A percentile compares a stretch with the other conserved stretches of the same genome.
Evolutionary conservation across 2,888 invertebrate species (phyloP).

Genomic region (Horisme vitalbata): DNA sequence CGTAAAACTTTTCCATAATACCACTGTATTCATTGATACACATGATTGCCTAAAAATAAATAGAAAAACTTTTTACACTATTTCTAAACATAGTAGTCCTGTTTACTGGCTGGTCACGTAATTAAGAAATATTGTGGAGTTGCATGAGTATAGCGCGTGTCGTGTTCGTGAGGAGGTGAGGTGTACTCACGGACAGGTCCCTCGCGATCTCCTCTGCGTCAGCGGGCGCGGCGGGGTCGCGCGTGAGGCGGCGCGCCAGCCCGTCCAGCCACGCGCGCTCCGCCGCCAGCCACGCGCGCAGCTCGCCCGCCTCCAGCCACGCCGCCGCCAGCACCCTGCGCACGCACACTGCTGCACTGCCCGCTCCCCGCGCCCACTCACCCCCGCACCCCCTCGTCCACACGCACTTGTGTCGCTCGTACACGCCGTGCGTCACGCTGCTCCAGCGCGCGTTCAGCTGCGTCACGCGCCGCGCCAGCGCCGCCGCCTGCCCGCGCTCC

Average conservation of each 20-base stretch:
- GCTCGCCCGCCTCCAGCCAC: slow-evolving; percentile 89
- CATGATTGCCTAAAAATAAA: too few relatives aligned
- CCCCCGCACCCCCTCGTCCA: background rate
- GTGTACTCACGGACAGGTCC: slow-evolving; percentile 87
- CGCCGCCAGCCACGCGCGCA: slow-evolving; percentile 89
- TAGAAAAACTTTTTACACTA: too few relatives aligned
- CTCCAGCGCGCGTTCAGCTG: slow-evolving; percentile 89
- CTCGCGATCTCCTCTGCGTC: slow-evolving; percentile 97
- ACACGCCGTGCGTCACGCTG: slow-evolving; percentile 86
- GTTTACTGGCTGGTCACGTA: too few relatives aligned
- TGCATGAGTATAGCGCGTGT: too few relatives aligned
- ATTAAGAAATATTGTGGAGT: too few relatives aligned
- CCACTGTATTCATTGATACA: too few relatives aligned
- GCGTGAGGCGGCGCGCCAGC: slow-evolving; percentile 89
- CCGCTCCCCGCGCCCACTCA: slow-evolving; percentile 66
- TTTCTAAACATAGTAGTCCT: too few relatives aligned
- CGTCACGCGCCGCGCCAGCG: slow-evolving; percentile 86
- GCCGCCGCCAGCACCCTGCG: slow-evolving; percentile 86
- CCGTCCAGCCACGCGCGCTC: slow-evolving; percentile 91
- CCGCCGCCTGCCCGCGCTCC: slow-evolving; percentile 74
- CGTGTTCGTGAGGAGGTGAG: too few relatives aligned
- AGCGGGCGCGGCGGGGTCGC: slow-evolving; percentile 87
- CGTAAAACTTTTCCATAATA: too few relatives aligned
- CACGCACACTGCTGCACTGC: background rate
- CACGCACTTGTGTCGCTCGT: slow-evolving; percentile 84